phyloP scores from a whole-genome alignment of 2,888 invertebrate species.

The Hymenopus coronatus region DNA sequence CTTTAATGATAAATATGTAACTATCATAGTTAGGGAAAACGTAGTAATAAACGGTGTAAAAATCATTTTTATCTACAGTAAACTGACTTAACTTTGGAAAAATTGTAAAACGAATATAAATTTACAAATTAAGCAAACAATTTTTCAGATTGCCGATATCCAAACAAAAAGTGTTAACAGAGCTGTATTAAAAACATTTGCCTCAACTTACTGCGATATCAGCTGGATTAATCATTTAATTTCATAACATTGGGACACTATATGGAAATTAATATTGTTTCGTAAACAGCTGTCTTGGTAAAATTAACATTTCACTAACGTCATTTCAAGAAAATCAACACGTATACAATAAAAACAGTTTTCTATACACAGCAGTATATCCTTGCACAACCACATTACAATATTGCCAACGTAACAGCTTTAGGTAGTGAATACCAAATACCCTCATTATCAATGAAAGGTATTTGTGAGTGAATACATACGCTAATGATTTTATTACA shows the following conservation, averaged over 20 bases:
- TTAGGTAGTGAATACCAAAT: too few relatives aligned
- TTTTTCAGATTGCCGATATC: neutral
- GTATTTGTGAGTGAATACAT: too few relatives aligned
- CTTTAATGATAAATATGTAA: neutral
- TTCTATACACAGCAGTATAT: neutral
- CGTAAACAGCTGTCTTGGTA: neutral
- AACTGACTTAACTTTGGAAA: neutral
- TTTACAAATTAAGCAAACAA: neutral
- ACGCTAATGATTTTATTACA: too few relatives aligned
- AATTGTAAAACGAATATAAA: neutral
- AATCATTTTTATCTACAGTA: neutral
- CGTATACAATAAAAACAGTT: neutral
- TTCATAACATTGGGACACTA: neutral
- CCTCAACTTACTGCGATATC: neutral
- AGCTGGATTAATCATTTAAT: neutral
- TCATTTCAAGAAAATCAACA: neutral
- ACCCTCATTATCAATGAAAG: too few relatives aligned
- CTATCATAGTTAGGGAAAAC: neutral
- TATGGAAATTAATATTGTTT: neutral
- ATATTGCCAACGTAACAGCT: neutral
- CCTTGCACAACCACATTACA: neutral
- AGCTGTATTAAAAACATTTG: neutral
- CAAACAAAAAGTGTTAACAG: neutral
- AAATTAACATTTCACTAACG: neutral
- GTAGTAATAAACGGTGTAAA: neutral